Evolutionary conservation across 2,888 invertebrate genomes (phyloP).

Genomic region (Steinernema carpocapsae): DNA sequence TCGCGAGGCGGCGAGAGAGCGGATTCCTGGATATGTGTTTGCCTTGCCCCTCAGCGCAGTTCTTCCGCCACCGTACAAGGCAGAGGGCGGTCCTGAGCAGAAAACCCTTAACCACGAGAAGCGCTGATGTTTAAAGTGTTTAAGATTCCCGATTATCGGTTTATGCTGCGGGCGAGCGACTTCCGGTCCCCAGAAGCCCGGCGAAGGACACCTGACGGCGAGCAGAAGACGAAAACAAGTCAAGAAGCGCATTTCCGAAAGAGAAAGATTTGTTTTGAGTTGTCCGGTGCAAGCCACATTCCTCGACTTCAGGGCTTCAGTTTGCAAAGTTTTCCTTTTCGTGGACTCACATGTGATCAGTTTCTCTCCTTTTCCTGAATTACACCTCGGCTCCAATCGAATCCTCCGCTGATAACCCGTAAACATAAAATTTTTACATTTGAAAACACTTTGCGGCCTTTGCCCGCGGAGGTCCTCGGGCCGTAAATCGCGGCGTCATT

Average conservation of each 20-base stretch:
- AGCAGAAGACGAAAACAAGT: background rate
- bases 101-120: background rate
- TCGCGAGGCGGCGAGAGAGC: background rate
- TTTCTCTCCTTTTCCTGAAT: background rate
- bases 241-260: background rate
- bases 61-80: conserved; percentile 26
- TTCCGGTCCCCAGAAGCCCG: background rate
- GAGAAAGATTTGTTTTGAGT: background rate
- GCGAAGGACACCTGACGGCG: background rate
- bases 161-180: background rate
- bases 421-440: conserved; percentile 16
- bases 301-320: background rate
- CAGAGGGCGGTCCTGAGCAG: conserved; percentile 4
- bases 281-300: background rate
- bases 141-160: conserved; percentile 3
- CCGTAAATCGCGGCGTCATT: conserved; percentile 29
- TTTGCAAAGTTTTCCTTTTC: background rate
- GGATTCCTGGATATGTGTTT: background rate
- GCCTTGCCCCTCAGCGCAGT: conserved; percentile 13
- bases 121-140: conserved; percentile 21
- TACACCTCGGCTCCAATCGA: background rate
- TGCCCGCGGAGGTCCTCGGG: conserved; percentile 16
- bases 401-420: background rate
- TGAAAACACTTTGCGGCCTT: conserved; percentile 23
- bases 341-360: no score